Conservation (phyloP, 2,113 vertebrate genomes). For the Lutjanus erythropterus region DNA sequence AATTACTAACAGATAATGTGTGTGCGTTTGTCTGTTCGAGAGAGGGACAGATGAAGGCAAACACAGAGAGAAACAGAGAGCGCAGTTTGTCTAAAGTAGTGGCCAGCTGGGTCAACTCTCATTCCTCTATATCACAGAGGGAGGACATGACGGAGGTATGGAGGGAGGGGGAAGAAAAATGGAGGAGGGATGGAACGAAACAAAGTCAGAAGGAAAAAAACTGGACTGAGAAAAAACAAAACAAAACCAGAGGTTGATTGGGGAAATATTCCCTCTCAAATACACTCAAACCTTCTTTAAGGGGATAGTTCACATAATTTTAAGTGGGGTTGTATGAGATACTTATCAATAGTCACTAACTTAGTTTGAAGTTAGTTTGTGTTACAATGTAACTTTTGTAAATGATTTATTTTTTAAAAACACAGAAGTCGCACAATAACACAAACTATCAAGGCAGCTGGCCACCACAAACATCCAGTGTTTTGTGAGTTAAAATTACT, state of each 20-base stretch:
- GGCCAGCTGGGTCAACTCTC: conserved; percentile 41
- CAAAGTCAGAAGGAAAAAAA: conserved; percentile 7
- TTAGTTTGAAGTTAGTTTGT: too few species aligned
- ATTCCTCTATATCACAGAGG: conserved; percentile 20
- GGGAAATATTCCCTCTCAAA: background rate
- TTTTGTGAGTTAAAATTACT: too few species aligned
- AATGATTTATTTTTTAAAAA: too few species aligned
- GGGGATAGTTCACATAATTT: too few species aligned
- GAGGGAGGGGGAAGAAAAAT: background rate
- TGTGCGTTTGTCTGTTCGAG: conserved; percentile 13
- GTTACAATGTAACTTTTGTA: too few species aligned
- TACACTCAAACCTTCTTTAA: background rate
- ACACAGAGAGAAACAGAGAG: conserved; percentile 19
- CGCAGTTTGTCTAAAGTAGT: conserved; percentile 24
- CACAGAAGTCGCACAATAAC: too few species aligned
- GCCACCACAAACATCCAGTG: too few species aligned
- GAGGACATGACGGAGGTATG: conserved; percentile 10
- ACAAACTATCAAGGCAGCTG: too few species aligned
- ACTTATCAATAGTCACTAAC: too few species aligned
- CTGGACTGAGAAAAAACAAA: background rate
- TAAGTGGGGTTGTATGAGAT: too few species aligned
- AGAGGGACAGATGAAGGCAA: conserved; percentile 10
- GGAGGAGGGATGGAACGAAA: background rate
- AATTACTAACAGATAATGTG: conserved; percentile 40
- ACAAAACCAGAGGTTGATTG: background rate